Base-by-base conservation (phyloP, 2,888 invertebrate genomes). In the Ypsolopha scabrella region DNA sequence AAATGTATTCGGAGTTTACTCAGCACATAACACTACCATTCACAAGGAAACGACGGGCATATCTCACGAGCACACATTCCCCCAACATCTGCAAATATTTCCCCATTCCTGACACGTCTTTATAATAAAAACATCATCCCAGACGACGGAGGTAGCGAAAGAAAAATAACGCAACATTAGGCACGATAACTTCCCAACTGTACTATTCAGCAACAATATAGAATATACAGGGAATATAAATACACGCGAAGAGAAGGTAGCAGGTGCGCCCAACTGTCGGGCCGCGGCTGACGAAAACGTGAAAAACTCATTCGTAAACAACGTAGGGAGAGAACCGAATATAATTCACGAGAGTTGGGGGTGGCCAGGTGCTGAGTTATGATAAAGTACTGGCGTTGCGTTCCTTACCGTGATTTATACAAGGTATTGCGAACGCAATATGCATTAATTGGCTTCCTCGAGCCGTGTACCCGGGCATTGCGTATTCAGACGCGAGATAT, bases 291-390 rank as follows among this genome's bases (percentile, higher is more conserved):
- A 67, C 67, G 71, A 64, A 67, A 68, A 73, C 69, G 74, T 72
- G 75, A 82, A 80, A 82, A 81, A 80, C 80, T 80, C 79, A 76
- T 81, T 79, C 76, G 77, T 75, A 74, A 77, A 80, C 80, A 80
- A 80, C 75, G 77, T 78, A 76, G 75, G 75, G 69, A 24, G 37
- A 14, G 70, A 72, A 70, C 72, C 69, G 69, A 67, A 67, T 72
- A 72, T 75, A 75, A 71, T 70, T 74, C 72, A 71, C 62, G 61
- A 59, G 59, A 55, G 11, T 43, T 43, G 62, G 61, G 60, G 58
- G 65, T 59, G 65, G 72, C 67, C 78, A 80, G 80, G 80, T 80
- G 81, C 68, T 72, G 77, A 75, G 70, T 74, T 69, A 70, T 76
- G 78, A 81, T 79, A 81, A 80, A 79, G 72, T 75, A 72, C 77